A percentile compares a stretch with the other conserved stretches of the same genome.
phyloP scores from a whole-genome alignment of 2,113 vertebrate genomes.

The Hypocryptadius cinnamomeus region DNA sequence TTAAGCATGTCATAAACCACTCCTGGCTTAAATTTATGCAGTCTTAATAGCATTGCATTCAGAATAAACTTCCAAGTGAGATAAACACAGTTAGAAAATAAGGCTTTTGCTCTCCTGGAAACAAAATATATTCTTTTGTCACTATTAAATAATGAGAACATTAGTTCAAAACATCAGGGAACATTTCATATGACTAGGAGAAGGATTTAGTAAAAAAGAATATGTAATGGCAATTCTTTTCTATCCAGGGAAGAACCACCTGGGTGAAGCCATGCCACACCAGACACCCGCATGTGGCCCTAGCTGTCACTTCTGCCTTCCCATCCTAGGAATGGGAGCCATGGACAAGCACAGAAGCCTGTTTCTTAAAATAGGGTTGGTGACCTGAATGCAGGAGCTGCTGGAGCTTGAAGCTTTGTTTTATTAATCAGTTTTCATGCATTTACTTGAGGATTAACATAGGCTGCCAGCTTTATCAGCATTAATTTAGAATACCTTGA shows the following conservation, averaged over 20 bases:
- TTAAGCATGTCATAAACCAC: constrained; percentile 8
- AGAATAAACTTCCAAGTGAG: constrained; percentile 36
- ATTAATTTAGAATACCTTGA: constrained; percentile 31
- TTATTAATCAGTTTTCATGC: constrained; percentile 49
- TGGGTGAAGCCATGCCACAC: background rate
- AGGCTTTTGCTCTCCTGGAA: constrained; percentile 49
- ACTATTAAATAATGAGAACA: constrained; percentile 36
- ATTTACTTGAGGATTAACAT: constrained; percentile 29
- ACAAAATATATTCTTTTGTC: constrained; percentile 43
- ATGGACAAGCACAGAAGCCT: background rate
- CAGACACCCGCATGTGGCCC: background rate
- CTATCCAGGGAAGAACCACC: background rate
- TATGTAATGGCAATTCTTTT: background rate
- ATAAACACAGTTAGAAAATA: constrained; percentile 22
- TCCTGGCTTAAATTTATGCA: constrained; percentile 17
- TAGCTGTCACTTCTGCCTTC: background rate
- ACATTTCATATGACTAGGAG: background rate
- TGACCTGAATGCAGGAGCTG: background rate
- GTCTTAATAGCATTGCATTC: constrained; percentile 1
- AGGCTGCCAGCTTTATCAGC: constrained; percentile 29
- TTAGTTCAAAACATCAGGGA: constrained; percentile 32
- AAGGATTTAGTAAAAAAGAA: background rate
- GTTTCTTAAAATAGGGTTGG: constrained; percentile 33
- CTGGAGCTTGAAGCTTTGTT: constrained; percentile 30
- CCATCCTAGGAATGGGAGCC: background rate